Evolutionary conservation across 1,140 invertebrate species (phyloP).

Genomic region (Heliconius hermathena): DNA sequence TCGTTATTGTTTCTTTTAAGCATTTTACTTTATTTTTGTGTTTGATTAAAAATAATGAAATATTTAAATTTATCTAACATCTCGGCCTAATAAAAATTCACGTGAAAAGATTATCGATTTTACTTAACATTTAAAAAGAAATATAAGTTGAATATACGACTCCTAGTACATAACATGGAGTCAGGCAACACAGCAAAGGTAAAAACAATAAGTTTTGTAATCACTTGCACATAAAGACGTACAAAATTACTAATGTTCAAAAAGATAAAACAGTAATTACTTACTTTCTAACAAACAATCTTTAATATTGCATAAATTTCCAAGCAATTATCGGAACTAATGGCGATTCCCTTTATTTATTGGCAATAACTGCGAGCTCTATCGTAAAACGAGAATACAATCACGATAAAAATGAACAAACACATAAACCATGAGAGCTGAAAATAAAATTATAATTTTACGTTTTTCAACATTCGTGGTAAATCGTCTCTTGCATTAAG

Average conservation of each 20-base stretch:
- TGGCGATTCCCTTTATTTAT: constrained; percentile 8
- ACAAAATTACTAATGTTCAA: background rate
- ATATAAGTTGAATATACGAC: background rate
- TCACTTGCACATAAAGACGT: background rate
- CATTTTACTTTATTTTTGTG: background rate
- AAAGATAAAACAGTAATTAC: background rate
- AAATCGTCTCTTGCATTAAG: background rate
- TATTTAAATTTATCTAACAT: no score
- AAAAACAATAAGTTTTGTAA: background rate
- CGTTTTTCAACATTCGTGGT: background rate
- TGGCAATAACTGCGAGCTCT: background rate
- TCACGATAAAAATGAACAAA: constrained; percentile 8
- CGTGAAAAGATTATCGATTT: no score
- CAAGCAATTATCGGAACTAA: background rate
- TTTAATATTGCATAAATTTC: constrained; percentile 8
- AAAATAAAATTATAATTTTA: constrained; percentile 3
- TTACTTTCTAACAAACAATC: background rate
- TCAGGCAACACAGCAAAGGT: background rate
- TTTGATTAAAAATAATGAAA: background rate
- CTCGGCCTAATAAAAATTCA: no score
- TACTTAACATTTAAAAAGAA: no score
- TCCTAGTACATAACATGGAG: background rate
- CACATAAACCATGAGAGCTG: background rate
- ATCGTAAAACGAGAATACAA: constrained; percentile 7
- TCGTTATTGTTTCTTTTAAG: background rate